Evolutionary conservation across 2,888 invertebrate genomes (phyloP).

Genomic region (Drosophila nr. medialis): DNA sequence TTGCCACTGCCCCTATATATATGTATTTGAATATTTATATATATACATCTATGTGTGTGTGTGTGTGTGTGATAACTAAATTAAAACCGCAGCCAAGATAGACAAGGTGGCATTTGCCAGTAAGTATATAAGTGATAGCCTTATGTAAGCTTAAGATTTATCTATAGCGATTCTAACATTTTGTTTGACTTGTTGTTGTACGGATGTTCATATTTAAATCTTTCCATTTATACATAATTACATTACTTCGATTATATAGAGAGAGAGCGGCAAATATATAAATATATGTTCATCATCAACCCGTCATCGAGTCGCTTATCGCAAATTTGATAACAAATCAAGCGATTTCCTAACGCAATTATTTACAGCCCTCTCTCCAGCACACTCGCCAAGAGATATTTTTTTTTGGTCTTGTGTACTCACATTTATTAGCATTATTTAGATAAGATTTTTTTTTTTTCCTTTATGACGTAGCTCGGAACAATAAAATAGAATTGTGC

Average conservation of each 20-base stretch:
- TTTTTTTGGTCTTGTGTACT: neutral
- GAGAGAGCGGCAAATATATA: neutral
- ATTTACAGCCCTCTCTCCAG: slow-evolving; percentile 14
- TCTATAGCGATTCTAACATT: neutral
- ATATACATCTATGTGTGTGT: neutral
- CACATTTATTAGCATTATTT: slow-evolving; percentile 6
- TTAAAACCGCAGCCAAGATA: slow-evolving; percentile 71
- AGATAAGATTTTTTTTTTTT: neutral
- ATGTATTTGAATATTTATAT: slow-evolving; percentile 6
- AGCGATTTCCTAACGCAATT: slow-evolving; percentile 41
- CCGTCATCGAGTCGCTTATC: slow-evolving; percentile 56
- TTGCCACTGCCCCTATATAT: slow-evolving; percentile 30
- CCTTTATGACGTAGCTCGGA: slow-evolving; percentile 4
- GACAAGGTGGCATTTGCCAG: slow-evolving; percentile 64
- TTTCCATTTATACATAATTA: neutral
- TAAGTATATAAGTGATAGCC: neutral
- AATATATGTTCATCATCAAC: slow-evolving; percentile 43
- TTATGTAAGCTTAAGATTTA: slow-evolving; percentile 25
- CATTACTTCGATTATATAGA: neutral
- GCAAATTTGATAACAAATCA: slow-evolving; percentile 62
- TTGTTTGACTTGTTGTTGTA: neutral
- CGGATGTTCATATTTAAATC: slow-evolving; percentile 1
- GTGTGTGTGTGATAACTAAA: slow-evolving; percentile 65
- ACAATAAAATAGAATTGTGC: neutral
- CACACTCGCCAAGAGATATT: slow-evolving; percentile 6